These are phyloP conservation scores for Aeoliscus strigatus DNA, from an alignment of 2,797 vertebrate species.

Conservation along the genomic window DNA sequence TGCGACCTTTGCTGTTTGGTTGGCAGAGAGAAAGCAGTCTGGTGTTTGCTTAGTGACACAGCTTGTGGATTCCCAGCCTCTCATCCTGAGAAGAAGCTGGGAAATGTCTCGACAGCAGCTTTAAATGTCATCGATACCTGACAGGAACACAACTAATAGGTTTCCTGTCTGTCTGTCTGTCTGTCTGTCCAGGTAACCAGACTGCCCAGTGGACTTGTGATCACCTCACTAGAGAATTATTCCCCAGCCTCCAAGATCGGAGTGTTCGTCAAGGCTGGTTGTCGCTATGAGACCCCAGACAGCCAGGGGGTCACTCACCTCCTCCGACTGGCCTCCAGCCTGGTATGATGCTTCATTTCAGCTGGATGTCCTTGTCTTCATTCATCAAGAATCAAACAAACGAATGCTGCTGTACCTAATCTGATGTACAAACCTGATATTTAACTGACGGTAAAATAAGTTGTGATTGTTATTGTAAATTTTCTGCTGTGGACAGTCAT, in stretches of 20 bases:
- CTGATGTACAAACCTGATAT: background rate
- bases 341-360: constrained; percentile 70
- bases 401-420: background rate
- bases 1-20: background rate
- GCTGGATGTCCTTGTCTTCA: background rate
- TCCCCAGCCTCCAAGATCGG: constrained; percentile 88
- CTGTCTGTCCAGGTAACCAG: constrained; percentile 70
- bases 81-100: no score
- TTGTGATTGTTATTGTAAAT: no score
- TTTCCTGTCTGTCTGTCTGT: background rate
- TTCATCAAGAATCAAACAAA: background rate
- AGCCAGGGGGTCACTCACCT: constrained; percentile 87
- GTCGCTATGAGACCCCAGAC: constrained; percentile 81
- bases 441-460: no score
- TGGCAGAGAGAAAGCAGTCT: constrained; percentile 4
- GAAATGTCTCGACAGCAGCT: background rate
- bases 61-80: no score
- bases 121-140: background rate
- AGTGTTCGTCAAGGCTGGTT: constrained; percentile 88
- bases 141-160: background rate
- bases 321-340: constrained; percentile 83
- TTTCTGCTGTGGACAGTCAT: no score
- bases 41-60: no score
- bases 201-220: constrained; percentile 87
- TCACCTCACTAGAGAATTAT: constrained; percentile 90